phyloP scores from a whole-genome alignment of 2,113 vertebrate species.

The Lepus europaeus region DNA sequence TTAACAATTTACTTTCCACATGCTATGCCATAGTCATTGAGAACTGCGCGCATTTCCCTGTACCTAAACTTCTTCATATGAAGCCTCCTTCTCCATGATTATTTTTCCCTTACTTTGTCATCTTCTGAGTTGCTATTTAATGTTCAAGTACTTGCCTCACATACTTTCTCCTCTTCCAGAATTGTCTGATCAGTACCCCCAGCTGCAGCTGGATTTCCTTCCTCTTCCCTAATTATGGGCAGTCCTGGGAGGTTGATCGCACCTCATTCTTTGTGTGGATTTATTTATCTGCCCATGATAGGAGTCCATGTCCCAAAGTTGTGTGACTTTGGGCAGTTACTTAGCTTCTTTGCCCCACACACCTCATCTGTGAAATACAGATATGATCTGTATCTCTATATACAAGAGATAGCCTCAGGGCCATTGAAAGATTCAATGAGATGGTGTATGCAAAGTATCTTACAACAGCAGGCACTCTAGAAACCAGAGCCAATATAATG shows the following conservation, averaged over 20 bases:
- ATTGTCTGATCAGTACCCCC: neutral
- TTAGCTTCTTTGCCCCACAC: neutral
- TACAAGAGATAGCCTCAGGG: neutral
- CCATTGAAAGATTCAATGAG: neutral
- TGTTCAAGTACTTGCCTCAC: neutral
- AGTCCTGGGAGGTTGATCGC: neutral
- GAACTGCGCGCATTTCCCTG: neutral
- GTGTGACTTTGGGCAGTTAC: neutral
- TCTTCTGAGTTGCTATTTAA: slow-evolving; percentile 29
- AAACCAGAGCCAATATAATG: neutral
- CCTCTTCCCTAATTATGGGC: neutral
- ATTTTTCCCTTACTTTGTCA: neutral
- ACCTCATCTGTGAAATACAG: slow-evolving; percentile 41
- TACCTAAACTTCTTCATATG: neutral
- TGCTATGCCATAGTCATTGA: neutral
- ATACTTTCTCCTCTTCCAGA: neutral
- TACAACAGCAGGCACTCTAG: neutral
- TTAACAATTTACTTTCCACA: neutral
- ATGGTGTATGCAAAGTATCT: neutral
- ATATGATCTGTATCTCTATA: neutral
- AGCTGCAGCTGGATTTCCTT: neutral
- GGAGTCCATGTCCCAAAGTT: slow-evolving; percentile 28
- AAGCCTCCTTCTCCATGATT: neutral
- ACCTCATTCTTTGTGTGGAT: neutral
- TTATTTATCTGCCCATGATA: neutral